Base-by-base conservation (phyloP, 2,113 vertebrate species). In the Leptosomus discolor region DNA sequence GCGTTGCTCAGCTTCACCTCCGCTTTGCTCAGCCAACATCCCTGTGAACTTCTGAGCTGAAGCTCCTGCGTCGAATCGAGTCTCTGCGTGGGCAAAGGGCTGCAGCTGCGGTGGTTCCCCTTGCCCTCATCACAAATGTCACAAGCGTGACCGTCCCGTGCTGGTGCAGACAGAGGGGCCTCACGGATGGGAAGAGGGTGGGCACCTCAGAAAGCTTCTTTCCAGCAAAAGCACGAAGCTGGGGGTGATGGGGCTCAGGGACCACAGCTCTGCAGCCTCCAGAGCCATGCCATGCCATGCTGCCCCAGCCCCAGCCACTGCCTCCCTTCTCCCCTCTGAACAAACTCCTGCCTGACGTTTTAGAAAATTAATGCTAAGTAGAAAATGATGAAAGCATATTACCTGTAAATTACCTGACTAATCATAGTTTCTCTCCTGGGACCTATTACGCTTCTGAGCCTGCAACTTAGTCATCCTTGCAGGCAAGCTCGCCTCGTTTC, bases 401-500 rank as follows among this genome's bases (percentile, higher is more conserved):
- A 91, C 92, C 86, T 94, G 79, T 60, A 94, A 94, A 94, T 95
- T 94, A 92, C 86, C 95, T 92, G 91, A 91, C 83, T 95, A 96
- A 95, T 95, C 88, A 79, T 64, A 78, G 84, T 91, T 64, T 68
- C 82, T 83, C 94, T 92, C 76, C 36, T 71, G 80, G 45, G 83
- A 95, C 61, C 17, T 68, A 71, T 87, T 89, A 89, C 0, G 0
- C 39, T 93, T 78, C 65, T 1, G 4, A 94, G 54, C 48, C 70
- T 95, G 37, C 81, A 88, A 85, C 65, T 88, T 85, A 88, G 70
- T 94, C 89, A 80, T 93, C 70, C 91, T 95, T 50, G 78, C 58
- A 92, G 93, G 84, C 89, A 91, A 94, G n/a, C 57, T 75, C 91
- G 89, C 65, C 32, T 48, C 0, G 0, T 91, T 91, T 64, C 57